These are phyloP conservation scores for Raja brachyura DNA, from an alignment of 2,113 vertebrate species.

Conservation along the genomic window DNA sequence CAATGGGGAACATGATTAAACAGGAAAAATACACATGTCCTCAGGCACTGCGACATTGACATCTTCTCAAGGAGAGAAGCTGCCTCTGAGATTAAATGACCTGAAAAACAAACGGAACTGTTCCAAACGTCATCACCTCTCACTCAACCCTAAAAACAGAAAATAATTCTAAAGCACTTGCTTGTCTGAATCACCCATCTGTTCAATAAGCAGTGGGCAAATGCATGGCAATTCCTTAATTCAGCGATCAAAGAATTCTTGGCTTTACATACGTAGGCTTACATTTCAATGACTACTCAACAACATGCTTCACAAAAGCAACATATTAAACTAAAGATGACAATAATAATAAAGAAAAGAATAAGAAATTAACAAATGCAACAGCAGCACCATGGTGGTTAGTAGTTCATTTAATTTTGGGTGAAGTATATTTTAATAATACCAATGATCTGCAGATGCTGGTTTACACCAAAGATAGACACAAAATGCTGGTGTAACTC, in stretches of 20 bases:
- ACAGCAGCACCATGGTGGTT: neutral
- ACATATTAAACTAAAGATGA: neutral
- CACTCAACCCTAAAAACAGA: constrained; percentile 32
- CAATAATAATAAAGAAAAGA: neutral
- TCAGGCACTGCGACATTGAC: constrained; percentile 22
- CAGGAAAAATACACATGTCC: constrained; percentile 18
- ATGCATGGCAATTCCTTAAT: constrained; percentile 13
- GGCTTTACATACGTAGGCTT: neutral
- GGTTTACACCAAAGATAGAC: too few species aligned
- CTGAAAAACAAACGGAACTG: constrained; percentile 29
- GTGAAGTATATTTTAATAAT: too few species aligned
- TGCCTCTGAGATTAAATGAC: constrained; percentile 30
- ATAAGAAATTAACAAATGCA: neutral
- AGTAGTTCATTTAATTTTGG: neutral
- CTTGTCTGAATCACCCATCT: constrained; percentile 29
- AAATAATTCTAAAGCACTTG: constrained; percentile 19
- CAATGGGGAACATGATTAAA: constrained; percentile 23
- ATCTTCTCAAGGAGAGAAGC: constrained; percentile 34
- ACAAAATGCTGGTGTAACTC: too few species aligned
- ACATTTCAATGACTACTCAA: neutral
- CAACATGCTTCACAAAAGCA: neutral
- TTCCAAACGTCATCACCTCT: constrained; percentile 6
- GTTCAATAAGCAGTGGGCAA: neutral
- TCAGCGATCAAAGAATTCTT: neutral
- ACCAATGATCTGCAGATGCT: too few species aligned